phyloP scores from a whole-genome alignment of 2,113 vertebrate genomes.

The Charina bottae region DNA sequence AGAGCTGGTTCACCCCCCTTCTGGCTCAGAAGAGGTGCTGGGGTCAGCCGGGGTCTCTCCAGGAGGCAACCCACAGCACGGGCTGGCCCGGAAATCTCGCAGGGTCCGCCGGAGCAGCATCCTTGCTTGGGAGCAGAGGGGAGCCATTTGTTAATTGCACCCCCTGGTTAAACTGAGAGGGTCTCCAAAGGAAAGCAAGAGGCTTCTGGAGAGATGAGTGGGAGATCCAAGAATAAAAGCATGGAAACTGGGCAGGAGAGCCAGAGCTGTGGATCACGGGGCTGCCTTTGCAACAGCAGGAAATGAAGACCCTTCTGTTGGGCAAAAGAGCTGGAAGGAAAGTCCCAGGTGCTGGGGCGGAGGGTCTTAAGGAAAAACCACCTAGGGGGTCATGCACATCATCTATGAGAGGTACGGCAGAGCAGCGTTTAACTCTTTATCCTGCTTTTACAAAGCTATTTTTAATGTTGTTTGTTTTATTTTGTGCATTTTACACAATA shows the following conservation, averaged over 20 bases:
- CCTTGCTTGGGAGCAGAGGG: constrained; percentile 59
- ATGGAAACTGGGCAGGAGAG: not conserved
- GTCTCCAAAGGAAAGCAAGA: constrained; percentile 12
- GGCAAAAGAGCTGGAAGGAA: not conserved
- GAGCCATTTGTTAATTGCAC: constrained; percentile 70
- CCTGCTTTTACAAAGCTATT: not conserved
- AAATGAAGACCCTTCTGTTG: not conserved
- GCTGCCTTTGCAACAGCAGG: not conserved
- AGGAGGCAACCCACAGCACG: not conserved
- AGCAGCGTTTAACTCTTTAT: not conserved
- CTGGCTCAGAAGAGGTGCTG: not conserved
- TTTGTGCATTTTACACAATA: not conserved
- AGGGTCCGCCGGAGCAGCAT: constrained; percentile 33
- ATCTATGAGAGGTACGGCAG: not conserved
- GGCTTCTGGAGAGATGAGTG: not conserved
- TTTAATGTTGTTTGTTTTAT: not conserved
- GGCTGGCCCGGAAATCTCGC: not conserved
- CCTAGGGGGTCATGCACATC: no score
- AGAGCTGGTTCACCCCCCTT: not conserved
- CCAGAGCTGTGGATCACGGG: no score
- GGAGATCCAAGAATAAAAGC: not conserved
- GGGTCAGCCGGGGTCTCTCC: not conserved
- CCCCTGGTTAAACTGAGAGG: constrained; percentile 56
- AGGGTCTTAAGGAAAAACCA: no score
- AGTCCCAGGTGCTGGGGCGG: no score